These are phyloP conservation scores for Drosophila bocqueti DNA, from an alignment of 1,140 invertebrate genomes.

Conservation along the genomic window DNA sequence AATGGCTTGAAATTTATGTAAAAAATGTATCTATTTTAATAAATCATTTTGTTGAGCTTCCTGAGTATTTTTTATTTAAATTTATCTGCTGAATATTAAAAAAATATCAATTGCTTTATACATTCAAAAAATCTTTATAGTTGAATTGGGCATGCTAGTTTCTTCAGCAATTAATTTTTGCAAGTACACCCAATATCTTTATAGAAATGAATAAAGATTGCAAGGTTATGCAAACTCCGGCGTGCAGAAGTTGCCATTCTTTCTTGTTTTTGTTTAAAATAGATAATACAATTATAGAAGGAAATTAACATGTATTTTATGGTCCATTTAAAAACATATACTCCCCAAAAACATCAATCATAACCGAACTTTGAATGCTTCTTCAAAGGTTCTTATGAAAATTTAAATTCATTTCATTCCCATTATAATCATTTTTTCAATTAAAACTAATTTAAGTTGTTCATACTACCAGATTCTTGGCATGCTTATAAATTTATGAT, in stretches of 20 bases:
- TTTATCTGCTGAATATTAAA: background rate
- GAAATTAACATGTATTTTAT: no score
- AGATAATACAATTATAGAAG: no score
- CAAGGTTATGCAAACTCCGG: no score
- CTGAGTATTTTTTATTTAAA: background rate
- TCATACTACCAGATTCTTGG: background rate
- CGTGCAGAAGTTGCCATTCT: no score
- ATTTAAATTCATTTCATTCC: background rate
- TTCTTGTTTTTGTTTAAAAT: no score
- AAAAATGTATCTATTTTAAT: background rate
- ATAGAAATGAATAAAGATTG: no score
- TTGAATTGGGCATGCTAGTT: background rate
- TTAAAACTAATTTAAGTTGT: no score
- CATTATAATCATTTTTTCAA: no score
- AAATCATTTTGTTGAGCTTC: background rate
- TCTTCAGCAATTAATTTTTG: background rate
- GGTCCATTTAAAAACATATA: no score
- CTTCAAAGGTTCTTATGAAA: background rate
- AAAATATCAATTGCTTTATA: background rate
- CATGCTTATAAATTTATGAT: background rate
- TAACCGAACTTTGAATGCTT: background rate
- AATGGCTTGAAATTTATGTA: background rate
- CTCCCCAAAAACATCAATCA: no score
- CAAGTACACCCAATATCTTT: no score
- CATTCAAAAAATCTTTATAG: no score